Base-by-base conservation (phyloP, 2,888 invertebrate species). In the Polylopha cassiicola region DNA sequence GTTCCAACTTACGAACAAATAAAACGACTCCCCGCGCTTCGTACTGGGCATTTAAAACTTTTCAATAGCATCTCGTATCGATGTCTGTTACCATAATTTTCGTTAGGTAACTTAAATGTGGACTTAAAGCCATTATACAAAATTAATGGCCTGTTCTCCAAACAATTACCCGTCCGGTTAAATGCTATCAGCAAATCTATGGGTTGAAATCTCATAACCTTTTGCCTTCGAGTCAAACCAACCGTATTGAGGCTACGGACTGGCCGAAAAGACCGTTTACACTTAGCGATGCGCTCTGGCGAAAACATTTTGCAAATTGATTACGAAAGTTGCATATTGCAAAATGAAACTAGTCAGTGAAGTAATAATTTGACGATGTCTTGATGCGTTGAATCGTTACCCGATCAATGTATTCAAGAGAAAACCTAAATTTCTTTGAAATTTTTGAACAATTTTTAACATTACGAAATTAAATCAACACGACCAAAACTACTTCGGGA, bases 171-270 rank as follows among this genome's bases (percentile, higher is more conserved):
- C 65, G 69, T 65, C 65, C 76, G 62, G 73, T 73, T 78, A 73
- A 81, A 81, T 74, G 76, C 74, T 80, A 82, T 81, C 80, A 73
- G 73, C 64, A 58, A 73, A 80, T 81, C 79, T 80, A 73, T 74
- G 72, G 79, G 71, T 77, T 69, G 69, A 77, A 75, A 81, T 81
- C 79, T 79, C 68, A 65, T 80, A 80, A 82, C 78, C 78, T 81
- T 77, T 79, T 79, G 78, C 73, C 73, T 78, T 68, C 62, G 70
- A 76, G 73, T 68, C 64, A 71, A 75, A 69, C 61, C 59, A 65
- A 63, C 60, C 59, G 55, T 70, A 61, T 46, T 48, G 48, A 43
- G 47, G 46, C 39, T 45, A 32, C 42, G 46, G 39, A 53, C 51
- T 65, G 61, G 57, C 59, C 61, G 48, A 41, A 48, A 51, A 49